Percentiles rank a stretch among this genome's conserved stretches.
These are phyloP conservation scores for Protosalanx chinensis DNA, from an alignment of 2,797 vertebrate species.

Conservation along the genomic window DNA sequence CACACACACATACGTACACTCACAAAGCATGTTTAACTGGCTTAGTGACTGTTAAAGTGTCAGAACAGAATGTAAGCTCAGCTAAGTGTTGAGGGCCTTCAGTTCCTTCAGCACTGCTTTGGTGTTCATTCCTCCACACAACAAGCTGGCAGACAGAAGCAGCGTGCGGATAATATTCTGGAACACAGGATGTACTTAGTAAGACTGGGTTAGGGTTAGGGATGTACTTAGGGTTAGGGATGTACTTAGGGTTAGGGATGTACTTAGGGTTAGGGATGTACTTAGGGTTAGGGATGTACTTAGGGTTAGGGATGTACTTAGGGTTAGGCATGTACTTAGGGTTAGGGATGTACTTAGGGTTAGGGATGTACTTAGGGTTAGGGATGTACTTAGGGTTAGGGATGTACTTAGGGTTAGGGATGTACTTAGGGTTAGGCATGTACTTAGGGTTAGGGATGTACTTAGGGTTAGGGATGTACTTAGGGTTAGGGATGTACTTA, in stretches of 20 bases:
- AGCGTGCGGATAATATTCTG: not conserved
- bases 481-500: too few species aligned
- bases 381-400: too few species aligned
- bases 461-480: not conserved
- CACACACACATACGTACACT: slow-evolving; percentile 44
- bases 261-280: too few species aligned
- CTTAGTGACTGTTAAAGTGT: slow-evolving; percentile 16
- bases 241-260: too few species aligned
- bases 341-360: not conserved
- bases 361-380: not conserved
- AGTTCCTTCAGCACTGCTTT: too few species aligned
- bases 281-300: too few species aligned
- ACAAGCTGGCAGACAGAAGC: not conserved
- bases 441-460: not conserved
- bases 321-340: too few species aligned
- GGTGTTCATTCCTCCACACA: too few species aligned
- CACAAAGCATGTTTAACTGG: slow-evolving; percentile 27
- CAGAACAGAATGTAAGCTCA: slow-evolving; percentile 14
- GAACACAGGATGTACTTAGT: not conserved
- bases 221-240: too few species aligned
- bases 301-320: not conserved
- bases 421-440: too few species aligned
- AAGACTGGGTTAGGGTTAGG: too few species aligned
- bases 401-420: too few species aligned
- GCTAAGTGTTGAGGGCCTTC: not conserved